Percentiles rank a stretch among this genome's conserved stretches.
Conservation (phyloP, 2,113 vertebrate species). For the Paramormyrops kingsleyae region DNA sequence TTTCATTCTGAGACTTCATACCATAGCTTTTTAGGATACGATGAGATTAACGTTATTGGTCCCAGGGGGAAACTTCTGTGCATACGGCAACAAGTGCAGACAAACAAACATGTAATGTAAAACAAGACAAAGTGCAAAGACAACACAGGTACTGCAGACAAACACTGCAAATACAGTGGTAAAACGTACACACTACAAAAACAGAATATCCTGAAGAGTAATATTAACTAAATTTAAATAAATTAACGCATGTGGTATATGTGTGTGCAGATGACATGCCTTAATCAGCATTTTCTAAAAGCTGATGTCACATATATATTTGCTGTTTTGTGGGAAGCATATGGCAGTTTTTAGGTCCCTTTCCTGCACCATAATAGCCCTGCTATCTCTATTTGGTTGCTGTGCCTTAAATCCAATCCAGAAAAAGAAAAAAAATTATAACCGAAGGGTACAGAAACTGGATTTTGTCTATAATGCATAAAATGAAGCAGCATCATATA, state of each 20-base stretch:
- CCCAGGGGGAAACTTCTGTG: background rate
- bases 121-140: background rate
- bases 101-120: background rate
- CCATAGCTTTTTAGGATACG: background rate
- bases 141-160: background rate
- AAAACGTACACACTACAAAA: background rate
- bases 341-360: background rate
- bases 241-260: background rate
- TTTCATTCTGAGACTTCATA: background rate
- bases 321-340: background rate
- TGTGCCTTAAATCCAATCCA: background rate
- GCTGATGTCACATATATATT: background rate
- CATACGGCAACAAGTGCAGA: background rate
- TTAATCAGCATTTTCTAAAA: background rate
- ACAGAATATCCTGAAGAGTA: background rate
- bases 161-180: background rate
- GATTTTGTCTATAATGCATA: background rate
- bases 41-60: background rate
- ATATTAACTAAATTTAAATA: background rate
- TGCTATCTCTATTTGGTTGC: background rate
- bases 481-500: conserved; percentile 33
- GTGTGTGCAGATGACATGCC: background rate
- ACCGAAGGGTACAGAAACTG: background rate
- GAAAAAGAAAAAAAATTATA: background rate
- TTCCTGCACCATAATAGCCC: background rate